Evolutionary conservation across 1,140 invertebrate genomes (phyloP).

Genomic region (Drosophila tristis): DNA sequence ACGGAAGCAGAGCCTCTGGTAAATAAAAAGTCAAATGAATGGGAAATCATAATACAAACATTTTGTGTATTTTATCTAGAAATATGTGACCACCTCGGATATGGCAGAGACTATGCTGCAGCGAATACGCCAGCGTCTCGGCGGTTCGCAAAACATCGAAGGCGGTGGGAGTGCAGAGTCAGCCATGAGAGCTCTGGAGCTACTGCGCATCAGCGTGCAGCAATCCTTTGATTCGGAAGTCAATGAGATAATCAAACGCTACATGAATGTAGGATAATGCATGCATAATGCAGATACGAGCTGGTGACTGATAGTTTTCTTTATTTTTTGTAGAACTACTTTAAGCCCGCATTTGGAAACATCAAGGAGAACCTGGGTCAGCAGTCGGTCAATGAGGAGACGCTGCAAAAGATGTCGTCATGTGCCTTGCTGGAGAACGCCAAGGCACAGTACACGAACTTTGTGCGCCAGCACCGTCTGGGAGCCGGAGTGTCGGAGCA

Average conservation of each 20-base stretch:
- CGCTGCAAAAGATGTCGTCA: constrained; percentile 77
- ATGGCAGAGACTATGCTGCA: constrained; percentile 79
- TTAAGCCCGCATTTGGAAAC: constrained; percentile 81
- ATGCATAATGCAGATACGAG: neutral
- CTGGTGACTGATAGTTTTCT: neutral
- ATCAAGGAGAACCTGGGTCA: constrained; percentile 82
- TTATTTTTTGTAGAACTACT: constrained; percentile 61
- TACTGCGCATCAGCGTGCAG: constrained; percentile 87
- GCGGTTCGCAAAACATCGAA: constrained; percentile 51
- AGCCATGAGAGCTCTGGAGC: constrained; percentile 86
- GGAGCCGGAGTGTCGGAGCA: constrained; percentile 24
- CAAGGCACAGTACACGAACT: constrained; percentile 79
- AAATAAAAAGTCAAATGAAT: neutral
- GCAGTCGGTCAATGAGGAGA: constrained; percentile 73
- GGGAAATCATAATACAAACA: neutral
- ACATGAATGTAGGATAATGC: constrained; percentile 85
- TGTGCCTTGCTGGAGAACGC: constrained; percentile 80
- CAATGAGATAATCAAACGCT: constrained; percentile 86
- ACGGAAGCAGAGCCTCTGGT: constrained; percentile 53
- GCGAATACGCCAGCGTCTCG: constrained; percentile 69
- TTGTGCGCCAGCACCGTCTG: constrained; percentile 64
- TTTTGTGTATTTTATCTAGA: constrained; percentile 31
- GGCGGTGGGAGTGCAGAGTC: constrained; percentile 82
- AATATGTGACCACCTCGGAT: constrained; percentile 76
- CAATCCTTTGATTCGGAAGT: constrained; percentile 88